Evolutionary conservation across 2,113 vertebrate genomes (phyloP).

Genomic region (Bujurquina vittata): DNA sequence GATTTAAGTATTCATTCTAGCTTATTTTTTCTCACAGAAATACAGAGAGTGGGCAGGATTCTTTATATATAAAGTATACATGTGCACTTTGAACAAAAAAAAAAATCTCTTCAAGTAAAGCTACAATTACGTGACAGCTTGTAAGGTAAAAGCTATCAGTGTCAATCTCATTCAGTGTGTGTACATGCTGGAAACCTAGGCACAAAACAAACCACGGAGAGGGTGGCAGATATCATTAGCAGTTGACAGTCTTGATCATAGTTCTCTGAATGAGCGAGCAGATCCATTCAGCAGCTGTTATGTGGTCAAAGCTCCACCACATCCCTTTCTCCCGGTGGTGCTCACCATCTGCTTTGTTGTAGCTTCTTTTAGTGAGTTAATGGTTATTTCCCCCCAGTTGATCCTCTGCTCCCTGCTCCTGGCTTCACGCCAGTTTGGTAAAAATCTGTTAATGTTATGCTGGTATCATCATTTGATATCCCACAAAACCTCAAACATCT

Average conservation of each 20-base stretch:
- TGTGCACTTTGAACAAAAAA: background rate
- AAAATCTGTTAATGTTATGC: conserved; percentile 18
- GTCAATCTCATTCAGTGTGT: conserved; percentile 9
- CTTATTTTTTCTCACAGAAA: background rate
- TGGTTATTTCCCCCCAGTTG: conserved; percentile 55
- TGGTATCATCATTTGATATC: background rate
- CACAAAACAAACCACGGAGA: background rate
- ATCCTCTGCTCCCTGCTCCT: conserved; percentile 37
- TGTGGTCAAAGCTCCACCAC: conserved; percentile 31
- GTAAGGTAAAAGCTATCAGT: conserved; percentile 24
- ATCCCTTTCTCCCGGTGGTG: conserved; percentile 39
- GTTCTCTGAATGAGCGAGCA: conserved; percentile 32
- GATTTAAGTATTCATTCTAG: background rate
- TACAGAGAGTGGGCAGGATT: background rate
- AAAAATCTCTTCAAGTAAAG: background rate
- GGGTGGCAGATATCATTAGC: conserved; percentile 33
- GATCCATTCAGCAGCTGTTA: conserved; percentile 48
- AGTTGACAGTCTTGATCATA: conserved; percentile 24
- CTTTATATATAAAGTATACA: background rate
- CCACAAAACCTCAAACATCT: background rate
- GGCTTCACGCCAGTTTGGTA: conserved; percentile 14
- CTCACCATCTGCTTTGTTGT: conserved; percentile 65
- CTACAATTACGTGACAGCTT: conserved; percentile 12
- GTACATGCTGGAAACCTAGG: background rate
- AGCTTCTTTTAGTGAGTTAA: conserved; percentile 51